phyloP scores from a whole-genome alignment of 2,113 vertebrate genomes.

The Pithys albifrons region DNA sequence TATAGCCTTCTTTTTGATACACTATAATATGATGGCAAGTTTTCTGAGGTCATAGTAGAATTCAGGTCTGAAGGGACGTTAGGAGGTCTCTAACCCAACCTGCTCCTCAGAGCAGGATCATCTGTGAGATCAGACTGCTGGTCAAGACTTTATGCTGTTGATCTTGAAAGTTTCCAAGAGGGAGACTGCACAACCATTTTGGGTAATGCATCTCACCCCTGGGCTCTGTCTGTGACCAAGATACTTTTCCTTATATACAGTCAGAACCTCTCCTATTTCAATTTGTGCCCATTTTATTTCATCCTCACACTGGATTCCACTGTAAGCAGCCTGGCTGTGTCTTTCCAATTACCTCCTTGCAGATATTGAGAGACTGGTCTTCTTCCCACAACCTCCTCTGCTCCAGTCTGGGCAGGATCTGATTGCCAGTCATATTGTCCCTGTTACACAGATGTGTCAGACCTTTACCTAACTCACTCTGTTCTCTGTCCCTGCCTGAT shows the following conservation, averaged over 20 bases:
- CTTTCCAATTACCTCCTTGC: not conserved
- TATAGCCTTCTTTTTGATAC: not conserved
- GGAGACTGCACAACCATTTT: not conserved
- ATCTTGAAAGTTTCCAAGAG: not conserved
- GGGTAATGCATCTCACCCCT: accelerated
- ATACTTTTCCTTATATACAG: not conserved
- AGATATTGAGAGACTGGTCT: not conserved
- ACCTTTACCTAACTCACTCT: accelerated
- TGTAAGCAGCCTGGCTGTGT: not conserved
- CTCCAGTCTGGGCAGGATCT: not conserved
- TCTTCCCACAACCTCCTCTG: not conserved
- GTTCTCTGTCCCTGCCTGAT: not conserved
- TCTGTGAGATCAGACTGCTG: not conserved
- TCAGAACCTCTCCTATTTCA: not conserved
- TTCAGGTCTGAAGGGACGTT: not conserved
- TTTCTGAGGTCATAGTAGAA: not conserved
- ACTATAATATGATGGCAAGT: not conserved
- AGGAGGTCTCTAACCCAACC: not conserved
- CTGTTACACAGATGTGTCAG: not conserved
- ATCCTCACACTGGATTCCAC: accelerated
- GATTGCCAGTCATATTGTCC: accelerated
- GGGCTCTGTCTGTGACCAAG: not conserved
- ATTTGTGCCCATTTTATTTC: not conserved
- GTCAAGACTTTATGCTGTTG: not conserved
- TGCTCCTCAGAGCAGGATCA: not conserved